phyloP scores from a whole-genome alignment of 2,113 vertebrate genomes.

The Echinops telfairi region DNA sequence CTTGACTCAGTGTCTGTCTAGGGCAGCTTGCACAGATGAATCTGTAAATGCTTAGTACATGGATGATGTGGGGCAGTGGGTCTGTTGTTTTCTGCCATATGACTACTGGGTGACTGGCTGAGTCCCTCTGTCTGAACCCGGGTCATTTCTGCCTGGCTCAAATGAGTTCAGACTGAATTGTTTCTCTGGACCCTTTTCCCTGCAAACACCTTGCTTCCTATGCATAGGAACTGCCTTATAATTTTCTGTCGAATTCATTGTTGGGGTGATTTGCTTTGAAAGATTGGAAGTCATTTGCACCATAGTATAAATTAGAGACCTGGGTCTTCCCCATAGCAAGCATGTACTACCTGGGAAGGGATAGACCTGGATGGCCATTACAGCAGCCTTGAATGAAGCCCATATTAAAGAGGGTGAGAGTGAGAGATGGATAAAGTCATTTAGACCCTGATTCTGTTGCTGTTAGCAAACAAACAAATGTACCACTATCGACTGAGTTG shows the following conservation, averaged over 20 bases:
- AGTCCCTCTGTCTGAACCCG: background rate
- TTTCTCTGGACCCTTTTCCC: slow-evolving; percentile 24
- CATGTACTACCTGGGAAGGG: background rate
- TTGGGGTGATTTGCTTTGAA: background rate
- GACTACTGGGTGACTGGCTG: background rate
- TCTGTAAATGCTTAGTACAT: background rate
- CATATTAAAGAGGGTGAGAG: background rate
- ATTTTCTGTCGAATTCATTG: background rate
- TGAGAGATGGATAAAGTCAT: background rate
- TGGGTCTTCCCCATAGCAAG: background rate
- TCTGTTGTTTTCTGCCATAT: slow-evolving; percentile 4
- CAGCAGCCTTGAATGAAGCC: background rate
- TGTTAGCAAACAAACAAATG: too few species aligned
- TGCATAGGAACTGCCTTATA: background rate
- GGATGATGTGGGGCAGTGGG: too few species aligned
- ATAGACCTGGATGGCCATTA: background rate
- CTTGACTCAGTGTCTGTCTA: background rate
- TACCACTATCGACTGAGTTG: too few species aligned
- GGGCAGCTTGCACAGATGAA: background rate
- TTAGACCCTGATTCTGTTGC: too few species aligned
- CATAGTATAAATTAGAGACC: background rate
- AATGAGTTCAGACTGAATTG: background rate
- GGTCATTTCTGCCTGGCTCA: background rate
- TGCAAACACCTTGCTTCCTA: background rate
- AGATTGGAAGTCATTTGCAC: slow-evolving; percentile 22